These are phyloP conservation scores for Thymallus thymallus DNA, from an alignment of 2,113 vertebrate genomes.

Conservation along the genomic window DNA sequence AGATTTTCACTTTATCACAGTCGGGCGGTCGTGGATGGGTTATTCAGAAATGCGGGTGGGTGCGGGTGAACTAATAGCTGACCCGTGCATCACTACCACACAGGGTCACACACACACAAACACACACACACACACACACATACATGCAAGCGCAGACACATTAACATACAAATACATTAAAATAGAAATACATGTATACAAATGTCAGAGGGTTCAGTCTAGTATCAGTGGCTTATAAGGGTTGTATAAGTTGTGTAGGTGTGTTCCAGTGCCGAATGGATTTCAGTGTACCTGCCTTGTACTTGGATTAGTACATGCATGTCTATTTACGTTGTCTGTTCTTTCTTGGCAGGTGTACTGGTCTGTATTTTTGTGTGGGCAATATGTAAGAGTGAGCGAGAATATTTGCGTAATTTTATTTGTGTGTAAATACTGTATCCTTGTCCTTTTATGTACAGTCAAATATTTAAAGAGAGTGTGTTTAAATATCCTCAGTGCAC, in stretches of 20 bases:
- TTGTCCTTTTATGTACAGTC: too few relatives aligned
- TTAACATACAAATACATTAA: background rate
- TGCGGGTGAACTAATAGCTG: background rate
- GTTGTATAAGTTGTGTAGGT: constrained; percentile 34
- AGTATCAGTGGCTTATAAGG: constrained; percentile 37
- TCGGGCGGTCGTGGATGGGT: too few relatives aligned
- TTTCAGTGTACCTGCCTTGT: constrained; percentile 2
- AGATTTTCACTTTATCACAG: too few relatives aligned
- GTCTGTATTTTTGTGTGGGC: constrained; percentile 1
- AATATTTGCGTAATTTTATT: too few relatives aligned
- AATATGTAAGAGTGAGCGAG: background rate
- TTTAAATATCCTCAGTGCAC: too few relatives aligned
- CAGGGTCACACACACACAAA: constrained; percentile 7
- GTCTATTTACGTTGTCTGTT: background rate
- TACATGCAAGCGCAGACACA: too few relatives aligned
- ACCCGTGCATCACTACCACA: background rate
- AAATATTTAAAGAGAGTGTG: too few relatives aligned
- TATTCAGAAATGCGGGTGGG: too few relatives aligned
- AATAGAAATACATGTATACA: constrained; percentile 16
- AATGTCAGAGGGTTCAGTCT: constrained; percentile 46
- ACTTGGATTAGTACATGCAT: background rate
- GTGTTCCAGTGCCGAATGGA: constrained; percentile 38
- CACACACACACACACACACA: background rate
- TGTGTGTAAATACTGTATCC: too few relatives aligned
- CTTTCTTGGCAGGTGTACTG: background rate